Evolutionary conservation across 1,140 invertebrate genomes (phyloP).

Genomic region (Lepidurus arcticus): DNA sequence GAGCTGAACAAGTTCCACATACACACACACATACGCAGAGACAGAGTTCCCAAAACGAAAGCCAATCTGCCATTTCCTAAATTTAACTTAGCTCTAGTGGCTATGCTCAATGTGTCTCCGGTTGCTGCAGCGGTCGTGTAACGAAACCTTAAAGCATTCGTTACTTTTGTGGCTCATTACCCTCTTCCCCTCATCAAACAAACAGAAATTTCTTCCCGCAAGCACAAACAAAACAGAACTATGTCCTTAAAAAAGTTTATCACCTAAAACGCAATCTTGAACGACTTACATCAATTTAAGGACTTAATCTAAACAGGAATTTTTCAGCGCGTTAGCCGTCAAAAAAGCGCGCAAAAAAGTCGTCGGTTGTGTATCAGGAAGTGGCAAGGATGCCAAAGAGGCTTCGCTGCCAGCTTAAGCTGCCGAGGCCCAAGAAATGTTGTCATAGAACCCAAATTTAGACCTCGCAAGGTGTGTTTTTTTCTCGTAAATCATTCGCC

Average conservation of each 20-base stretch:
- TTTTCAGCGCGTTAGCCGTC: not conserved
- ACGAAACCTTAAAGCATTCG: not conserved
- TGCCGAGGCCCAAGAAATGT: not conserved
- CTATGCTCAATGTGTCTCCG: not conserved
- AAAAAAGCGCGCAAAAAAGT: not conserved
- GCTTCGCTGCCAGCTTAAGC: not conserved
- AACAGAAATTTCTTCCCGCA: not conserved
- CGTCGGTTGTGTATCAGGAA: constrained; percentile 1
- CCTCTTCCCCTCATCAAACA: not conserved
- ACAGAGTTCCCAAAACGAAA: not conserved
- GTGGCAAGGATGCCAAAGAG: not conserved
- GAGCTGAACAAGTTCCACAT: not conserved
- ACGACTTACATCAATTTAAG: not conserved
- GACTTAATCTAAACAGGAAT: too few relatives aligned
- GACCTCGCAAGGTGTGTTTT: not conserved
- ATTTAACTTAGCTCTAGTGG: constrained; percentile 5
- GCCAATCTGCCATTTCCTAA: constrained; percentile 7
- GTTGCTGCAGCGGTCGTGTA: not conserved
- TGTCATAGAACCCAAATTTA: constrained; percentile 22
- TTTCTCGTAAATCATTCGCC: not conserved
- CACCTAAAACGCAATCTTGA: not conserved
- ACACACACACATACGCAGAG: not conserved
- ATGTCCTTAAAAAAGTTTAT: not conserved
- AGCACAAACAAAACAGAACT: not conserved
- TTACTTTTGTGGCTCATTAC: not conserved